phyloP scores from a whole-genome alignment of 2,888 invertebrate species.

The Harpalus rubripes region DNA sequence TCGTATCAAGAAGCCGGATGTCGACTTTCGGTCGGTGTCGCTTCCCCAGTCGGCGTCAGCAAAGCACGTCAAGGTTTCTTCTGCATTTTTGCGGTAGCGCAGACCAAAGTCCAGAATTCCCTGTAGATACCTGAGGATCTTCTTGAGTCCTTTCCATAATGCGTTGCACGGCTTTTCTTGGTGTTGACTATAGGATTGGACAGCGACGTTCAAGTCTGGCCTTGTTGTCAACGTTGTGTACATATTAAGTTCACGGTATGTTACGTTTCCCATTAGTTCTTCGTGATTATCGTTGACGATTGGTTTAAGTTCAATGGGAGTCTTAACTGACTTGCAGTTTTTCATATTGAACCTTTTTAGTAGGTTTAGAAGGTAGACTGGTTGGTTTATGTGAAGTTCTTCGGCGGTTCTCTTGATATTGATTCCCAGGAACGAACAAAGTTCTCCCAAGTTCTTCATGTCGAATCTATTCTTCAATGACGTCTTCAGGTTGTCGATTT shows the following conservation, averaged over 20 bases:
- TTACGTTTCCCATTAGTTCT: slow-evolving; percentile 6
- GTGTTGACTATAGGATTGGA: slow-evolving; percentile 61
- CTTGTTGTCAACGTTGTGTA: slow-evolving; percentile 60
- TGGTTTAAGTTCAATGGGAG: slow-evolving; percentile 69
- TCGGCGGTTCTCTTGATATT: slow-evolving; percentile 68
- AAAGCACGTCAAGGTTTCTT: too few relatives aligned
- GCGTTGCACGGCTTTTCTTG: slow-evolving; percentile 60
- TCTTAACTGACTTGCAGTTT: slow-evolving; percentile 69
- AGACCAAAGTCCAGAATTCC: neutral
- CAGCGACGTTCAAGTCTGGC: slow-evolving; percentile 57
- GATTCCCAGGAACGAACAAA: slow-evolving; percentile 70
- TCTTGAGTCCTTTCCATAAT: slow-evolving; percentile 69
- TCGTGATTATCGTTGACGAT: slow-evolving; percentile 21
- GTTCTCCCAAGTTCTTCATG: slow-evolving; percentile 71
- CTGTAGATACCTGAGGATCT: slow-evolving; percentile 69
- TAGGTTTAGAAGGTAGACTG: slow-evolving; percentile 69
- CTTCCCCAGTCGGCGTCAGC: slow-evolving; percentile 22
- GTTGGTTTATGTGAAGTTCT: too few relatives aligned
- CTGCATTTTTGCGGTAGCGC: slow-evolving; percentile 12
- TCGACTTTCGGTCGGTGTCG: neutral
- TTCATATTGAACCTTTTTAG: slow-evolving; percentile 70
- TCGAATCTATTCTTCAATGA: slow-evolving; percentile 69
- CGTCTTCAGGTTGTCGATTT: slow-evolving; percentile 68
- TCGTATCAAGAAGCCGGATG: too few relatives aligned
- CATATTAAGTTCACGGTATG: slow-evolving; percentile 57